Evolutionary conservation across 2,797 vertebrate genomes (phyloP).

Genomic region (Bradypodion ventrale): DNA sequence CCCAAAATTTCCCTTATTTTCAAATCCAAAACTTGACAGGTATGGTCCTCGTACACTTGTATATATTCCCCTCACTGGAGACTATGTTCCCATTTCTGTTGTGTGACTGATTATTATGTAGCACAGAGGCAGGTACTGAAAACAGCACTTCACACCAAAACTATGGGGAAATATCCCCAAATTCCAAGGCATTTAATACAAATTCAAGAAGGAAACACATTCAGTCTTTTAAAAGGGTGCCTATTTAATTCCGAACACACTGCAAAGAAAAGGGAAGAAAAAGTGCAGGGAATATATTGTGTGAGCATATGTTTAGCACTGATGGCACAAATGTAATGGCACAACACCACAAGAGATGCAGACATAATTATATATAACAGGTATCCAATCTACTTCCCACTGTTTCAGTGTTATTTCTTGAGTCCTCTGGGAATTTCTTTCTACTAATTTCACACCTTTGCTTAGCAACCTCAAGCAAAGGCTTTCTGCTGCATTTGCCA

Average conservation of each 20-base stretch:
- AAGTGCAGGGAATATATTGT: slow-evolving; percentile 24
- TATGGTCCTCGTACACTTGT: not conserved
- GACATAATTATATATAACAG: slow-evolving; percentile 65
- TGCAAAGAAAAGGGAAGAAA: slow-evolving; percentile 11
- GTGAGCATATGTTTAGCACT: slow-evolving; percentile 19
- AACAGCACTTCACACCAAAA: not conserved
- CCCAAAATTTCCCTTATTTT: too few species aligned
- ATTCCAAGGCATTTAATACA: not conserved
- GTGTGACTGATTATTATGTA: not conserved
- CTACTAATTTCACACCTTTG: slow-evolving; percentile 40
- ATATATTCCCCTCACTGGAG: not conserved
- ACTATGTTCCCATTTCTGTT: not conserved
- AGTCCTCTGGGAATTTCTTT: slow-evolving; percentile 39
- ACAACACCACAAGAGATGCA: slow-evolving; percentile 39
- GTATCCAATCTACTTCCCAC: slow-evolving; percentile 46
- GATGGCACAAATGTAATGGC: slow-evolving; percentile 36
- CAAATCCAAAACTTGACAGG: too few species aligned
- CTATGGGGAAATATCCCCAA: too few species aligned
- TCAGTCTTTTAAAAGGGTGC: slow-evolving; percentile 21
- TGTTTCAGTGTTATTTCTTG: slow-evolving; percentile 58
- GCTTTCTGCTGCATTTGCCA: not conserved
- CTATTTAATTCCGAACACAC: slow-evolving; percentile 6
- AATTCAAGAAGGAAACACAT: slow-evolving; percentile 15
- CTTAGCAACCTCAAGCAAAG: slow-evolving; percentile 25
- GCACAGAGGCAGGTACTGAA: not conserved